phyloP scores from a whole-genome alignment of 2,888 invertebrate species.

The Synergus itoensis region DNA sequence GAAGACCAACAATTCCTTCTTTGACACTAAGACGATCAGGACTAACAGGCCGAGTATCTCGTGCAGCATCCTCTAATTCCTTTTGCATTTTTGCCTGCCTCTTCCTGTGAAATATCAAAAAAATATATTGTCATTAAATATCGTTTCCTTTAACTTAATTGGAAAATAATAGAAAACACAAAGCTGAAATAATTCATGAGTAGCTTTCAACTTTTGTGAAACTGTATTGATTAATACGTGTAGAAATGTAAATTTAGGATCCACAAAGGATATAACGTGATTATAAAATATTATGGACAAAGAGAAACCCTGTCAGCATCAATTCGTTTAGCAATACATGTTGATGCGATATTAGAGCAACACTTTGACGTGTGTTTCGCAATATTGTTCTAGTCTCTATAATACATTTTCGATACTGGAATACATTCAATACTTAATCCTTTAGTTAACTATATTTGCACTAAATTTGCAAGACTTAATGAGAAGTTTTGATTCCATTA shows the following conservation, averaged over 20 bases:
- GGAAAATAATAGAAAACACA: neutral
- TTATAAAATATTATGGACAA: neutral
- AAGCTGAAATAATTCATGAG: neutral
- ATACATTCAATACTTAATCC: neutral
- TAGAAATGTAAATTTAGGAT: neutral
- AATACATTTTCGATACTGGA: neutral
- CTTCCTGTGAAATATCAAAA: slow-evolving; percentile 83
- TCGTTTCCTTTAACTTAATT: neutral
- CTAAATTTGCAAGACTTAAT: neutral
- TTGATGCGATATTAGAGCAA: neutral
- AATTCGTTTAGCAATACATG: neutral
- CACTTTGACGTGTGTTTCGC: neutral
- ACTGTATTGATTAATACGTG: neutral
- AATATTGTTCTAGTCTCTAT: neutral
- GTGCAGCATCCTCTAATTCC: slow-evolving; percentile 95
- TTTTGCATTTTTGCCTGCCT: slow-evolving; percentile 92
- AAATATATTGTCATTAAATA: slow-evolving; percentile 15
- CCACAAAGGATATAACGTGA: neutral
- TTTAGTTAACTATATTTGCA: neutral
- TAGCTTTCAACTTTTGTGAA: neutral
- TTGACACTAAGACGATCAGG: slow-evolving; percentile 79
- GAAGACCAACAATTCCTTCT: slow-evolving; percentile 76
- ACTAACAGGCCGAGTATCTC: slow-evolving; percentile 82
- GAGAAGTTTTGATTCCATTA: neutral
- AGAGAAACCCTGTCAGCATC: neutral